phyloP scores from a whole-genome alignment of 2,888 invertebrate genomes.

The Heliconius erato region DNA sequence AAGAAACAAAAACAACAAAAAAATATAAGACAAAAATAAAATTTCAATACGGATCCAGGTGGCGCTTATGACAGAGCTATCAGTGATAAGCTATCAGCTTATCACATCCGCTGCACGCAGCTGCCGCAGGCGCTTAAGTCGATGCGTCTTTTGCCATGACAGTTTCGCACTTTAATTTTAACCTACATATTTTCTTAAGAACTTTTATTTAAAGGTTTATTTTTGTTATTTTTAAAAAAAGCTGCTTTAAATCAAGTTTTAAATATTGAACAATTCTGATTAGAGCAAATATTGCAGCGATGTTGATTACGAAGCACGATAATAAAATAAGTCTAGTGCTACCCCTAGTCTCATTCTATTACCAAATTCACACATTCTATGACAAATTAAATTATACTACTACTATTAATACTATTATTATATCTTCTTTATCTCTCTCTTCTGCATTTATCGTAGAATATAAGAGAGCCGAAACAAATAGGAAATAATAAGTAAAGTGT shows the following conservation, averaged over 20 bases:
- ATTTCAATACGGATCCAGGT: conserved; percentile 49
- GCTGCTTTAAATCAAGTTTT: no score
- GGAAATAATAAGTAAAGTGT: no score
- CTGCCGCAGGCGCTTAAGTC: conserved; percentile 56
- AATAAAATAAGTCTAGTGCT: no score
- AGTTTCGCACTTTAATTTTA: conserved; percentile 30
- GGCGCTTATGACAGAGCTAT: conserved; percentile 51
- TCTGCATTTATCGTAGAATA: neutral
- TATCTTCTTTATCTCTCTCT: neutral
- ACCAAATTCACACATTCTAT: no score
- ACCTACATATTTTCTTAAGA: neutral
- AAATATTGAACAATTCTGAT: no score
- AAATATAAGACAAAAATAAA: neutral
- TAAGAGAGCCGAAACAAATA: neutral
- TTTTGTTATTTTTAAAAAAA: no score
- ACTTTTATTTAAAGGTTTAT: no score
- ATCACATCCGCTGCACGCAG: conserved; percentile 67
- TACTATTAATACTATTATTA: neutral
- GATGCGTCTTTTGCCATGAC: conserved; percentile 17
- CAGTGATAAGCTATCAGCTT: conserved; percentile 67
- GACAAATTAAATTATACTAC: no score
- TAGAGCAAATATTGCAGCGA: neutral
- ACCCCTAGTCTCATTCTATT: no score
- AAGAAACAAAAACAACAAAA: neutral
- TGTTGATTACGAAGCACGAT: neutral